Evolutionary conservation across 2,888 invertebrate species (phyloP).

Genomic region (Seira sanloemensis): DNA sequence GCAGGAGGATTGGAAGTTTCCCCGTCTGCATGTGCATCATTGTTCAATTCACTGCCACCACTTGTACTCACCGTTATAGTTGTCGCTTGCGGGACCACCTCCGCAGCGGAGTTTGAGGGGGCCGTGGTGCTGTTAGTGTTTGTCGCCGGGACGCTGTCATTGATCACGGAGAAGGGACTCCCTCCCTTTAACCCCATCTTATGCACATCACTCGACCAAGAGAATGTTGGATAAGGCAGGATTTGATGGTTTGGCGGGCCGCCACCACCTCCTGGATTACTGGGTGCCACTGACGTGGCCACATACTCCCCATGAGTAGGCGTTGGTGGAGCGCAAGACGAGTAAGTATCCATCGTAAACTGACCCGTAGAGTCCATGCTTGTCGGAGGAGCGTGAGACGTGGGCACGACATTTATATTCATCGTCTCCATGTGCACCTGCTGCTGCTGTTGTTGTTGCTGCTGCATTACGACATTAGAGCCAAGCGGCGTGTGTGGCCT

Average conservation of each 20-base stretch:
- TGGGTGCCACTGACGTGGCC: constrained; percentile 36
- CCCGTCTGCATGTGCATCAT: constrained; percentile 23
- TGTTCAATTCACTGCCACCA: constrained; percentile 24
- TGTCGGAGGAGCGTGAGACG: constrained; percentile 17
- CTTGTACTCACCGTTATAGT: constrained; percentile 42
- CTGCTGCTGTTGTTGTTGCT: constrained; percentile 75
- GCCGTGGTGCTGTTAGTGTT: constrained; percentile 30
- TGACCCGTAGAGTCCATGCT: constrained; percentile 59
- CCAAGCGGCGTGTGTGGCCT: constrained; percentile 71
- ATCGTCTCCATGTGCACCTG: constrained; percentile 61
- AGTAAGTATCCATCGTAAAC: constrained; percentile 46
- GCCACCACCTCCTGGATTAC: constrained; percentile 12
- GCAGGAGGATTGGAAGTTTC: not conserved
- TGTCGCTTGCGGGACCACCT: constrained; percentile 45
- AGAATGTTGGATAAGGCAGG: constrained; percentile 70
- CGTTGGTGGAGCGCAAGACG: constrained; percentile 36
- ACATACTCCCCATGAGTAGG: constrained; percentile 43
- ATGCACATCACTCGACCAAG: constrained; percentile 67
- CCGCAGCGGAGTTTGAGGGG: constrained; percentile 34
- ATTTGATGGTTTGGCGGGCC: constrained; percentile 63
- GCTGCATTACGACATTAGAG: constrained; percentile 72
- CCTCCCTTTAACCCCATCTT: constrained; percentile 71
- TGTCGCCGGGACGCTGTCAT: constrained; percentile 66
- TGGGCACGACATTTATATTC: constrained; percentile 36
- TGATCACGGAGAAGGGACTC: constrained; percentile 72